Conservation (phyloP, 2,888 invertebrate species). For the Himalopsyche kuldschensis region DNA sequence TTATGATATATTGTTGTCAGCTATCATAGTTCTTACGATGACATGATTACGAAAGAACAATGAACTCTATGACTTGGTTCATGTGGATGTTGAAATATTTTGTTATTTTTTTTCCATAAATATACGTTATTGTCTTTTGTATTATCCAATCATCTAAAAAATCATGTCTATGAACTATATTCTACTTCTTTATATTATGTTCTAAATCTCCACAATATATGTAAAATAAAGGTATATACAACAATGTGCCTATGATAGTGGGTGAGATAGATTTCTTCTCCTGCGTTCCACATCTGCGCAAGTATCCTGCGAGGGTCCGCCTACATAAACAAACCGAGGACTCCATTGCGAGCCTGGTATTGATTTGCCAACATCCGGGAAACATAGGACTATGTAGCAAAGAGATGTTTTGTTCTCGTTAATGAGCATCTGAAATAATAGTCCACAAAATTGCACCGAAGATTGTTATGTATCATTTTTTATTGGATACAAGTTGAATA, state of each 20-base stretch:
- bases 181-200: background rate
- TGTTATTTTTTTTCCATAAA: too few relatives aligned
- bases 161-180: background rate
- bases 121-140: background rate
- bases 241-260: background rate
- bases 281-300: background rate
- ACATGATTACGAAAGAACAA: too few relatives aligned
- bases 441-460: background rate
- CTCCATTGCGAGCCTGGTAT: conserved; percentile 8
- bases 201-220: background rate
- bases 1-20: too few relatives aligned
- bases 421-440: background rate
- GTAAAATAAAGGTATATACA: background rate
- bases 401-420: background rate
- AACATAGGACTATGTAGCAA: background rate
- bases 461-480: too few relatives aligned
- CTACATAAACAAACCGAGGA: background rate
- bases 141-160: background rate
- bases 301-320: background rate
- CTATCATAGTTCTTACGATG: too few relatives aligned
- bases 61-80: too few relatives aligned
- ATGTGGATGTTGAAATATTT: too few relatives aligned
- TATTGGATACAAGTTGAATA: too few relatives aligned
- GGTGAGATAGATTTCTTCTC: background rate
- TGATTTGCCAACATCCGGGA: conserved; percentile 30